Evolutionary conservation across 2,113 vertebrate species (phyloP).

Genomic region (Corythaixoides concolor): DNA sequence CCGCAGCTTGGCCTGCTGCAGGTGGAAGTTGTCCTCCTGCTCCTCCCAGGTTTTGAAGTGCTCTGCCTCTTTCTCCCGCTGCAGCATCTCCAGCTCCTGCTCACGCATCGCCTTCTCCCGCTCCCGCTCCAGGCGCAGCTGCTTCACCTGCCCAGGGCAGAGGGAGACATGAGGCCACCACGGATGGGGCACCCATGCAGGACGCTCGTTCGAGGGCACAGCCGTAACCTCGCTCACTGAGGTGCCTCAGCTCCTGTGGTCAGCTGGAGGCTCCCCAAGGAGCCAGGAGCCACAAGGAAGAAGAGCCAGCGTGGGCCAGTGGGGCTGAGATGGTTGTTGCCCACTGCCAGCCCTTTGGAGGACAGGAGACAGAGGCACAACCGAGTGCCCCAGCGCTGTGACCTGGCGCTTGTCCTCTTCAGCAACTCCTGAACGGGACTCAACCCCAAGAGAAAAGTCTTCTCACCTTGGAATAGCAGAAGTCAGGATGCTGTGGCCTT

Average conservation of each 20-base stretch:
- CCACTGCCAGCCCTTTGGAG: neutral
- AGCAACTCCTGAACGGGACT: neutral
- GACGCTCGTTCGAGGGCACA: rapidly evolving
- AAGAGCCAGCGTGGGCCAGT: rapidly evolving
- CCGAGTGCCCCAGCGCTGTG: rapidly evolving
- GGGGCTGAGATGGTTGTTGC: neutral
- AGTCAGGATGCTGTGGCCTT: neutral
- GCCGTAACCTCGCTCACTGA: rapidly evolving
- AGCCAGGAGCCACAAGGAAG: rapidly evolving
- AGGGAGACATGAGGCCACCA: neutral
- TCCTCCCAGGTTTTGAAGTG: constrained; percentile 99
- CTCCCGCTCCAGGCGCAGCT: constrained; percentile 93
- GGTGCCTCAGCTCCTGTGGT: neutral
- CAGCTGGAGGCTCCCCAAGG: rapidly evolving
- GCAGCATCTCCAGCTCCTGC: constrained; percentile 96
- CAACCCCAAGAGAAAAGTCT: neutral
- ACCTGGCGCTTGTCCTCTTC: neutral
- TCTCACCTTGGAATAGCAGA: neutral
- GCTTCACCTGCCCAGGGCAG: constrained; percentile 83
- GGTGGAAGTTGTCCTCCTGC: constrained; percentile 96
- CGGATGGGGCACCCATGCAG: rapidly evolving
- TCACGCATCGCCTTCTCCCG: constrained; percentile 96
- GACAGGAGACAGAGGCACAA: neutral
- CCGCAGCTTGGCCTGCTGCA: constrained; percentile 96
- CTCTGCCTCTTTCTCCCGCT: constrained; percentile 96